Evolutionary conservation across 2,888 invertebrate genomes (phyloP).

Genomic region (Pycnomerus fuliginosus): DNA sequence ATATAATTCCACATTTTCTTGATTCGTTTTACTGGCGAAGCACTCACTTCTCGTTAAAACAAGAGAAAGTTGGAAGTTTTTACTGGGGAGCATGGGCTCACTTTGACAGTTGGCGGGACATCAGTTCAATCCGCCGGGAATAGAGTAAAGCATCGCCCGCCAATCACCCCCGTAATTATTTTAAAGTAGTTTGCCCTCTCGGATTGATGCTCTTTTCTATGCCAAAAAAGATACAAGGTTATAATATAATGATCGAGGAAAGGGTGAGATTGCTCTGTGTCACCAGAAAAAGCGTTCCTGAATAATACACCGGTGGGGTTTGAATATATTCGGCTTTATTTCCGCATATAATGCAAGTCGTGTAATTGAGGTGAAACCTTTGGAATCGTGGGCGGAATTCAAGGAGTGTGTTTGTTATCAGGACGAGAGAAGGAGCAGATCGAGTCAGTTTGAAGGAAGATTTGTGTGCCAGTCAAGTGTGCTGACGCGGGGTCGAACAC

Average conservation of each 20-base stretch:
- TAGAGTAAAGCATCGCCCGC: constrained; percentile 43
- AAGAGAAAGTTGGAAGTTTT: constrained; percentile 33
- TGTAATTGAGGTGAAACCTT: constrained; percentile 21
- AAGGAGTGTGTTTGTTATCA: constrained; percentile 28
- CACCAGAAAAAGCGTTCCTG: no score
- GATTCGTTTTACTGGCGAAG: constrained; percentile 19
- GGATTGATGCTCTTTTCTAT: no score
- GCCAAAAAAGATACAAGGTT: no score
- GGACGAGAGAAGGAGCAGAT: constrained; percentile 26
- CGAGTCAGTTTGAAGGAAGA: constrained; percentile 45
- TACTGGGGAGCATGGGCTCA: constrained; percentile 30
- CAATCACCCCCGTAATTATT: constrained; percentile 51
- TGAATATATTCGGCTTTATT: constrained; percentile 16
- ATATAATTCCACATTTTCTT: constrained; percentile 23
- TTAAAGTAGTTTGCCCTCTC: constrained; percentile 45
- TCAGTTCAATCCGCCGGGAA: constrained; percentile 36
- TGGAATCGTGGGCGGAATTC: constrained; percentile 15
- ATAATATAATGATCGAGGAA: no score
- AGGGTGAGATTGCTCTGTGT: no score
- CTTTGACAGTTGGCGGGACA: constrained; percentile 43
- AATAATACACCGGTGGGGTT: no score
- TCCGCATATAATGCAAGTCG: constrained; percentile 18
- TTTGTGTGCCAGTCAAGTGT: constrained; percentile 54
- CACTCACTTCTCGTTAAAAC: constrained; percentile 29
- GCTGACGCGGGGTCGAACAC: constrained; percentile 50